Evolutionary conservation across 2,797 vertebrate genomes (phyloP), one percentile per base, ranked within the genome.

Genomic region (Liparis tanakae): DNA sequence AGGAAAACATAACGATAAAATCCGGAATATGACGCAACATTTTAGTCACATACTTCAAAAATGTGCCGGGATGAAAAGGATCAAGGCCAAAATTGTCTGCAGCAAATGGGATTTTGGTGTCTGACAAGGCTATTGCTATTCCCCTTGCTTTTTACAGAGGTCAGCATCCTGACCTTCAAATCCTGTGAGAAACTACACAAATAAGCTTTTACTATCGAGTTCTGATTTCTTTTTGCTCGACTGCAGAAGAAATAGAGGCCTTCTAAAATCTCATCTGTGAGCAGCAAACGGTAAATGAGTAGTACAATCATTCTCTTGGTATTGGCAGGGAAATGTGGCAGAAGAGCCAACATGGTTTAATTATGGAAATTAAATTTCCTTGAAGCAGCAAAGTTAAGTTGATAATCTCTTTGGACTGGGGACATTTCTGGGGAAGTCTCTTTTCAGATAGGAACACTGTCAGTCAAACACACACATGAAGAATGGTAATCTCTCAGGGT

Each of bases 351-450:
- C 76, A 44, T 84, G 81, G 85, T 92, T 93, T 93, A 92, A 93
- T 94, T 94, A 94, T 92, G 92, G 88, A 94, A 94, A 94, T 93
- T 72, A 93, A 84, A 92, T 88, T 55, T 93, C 87, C 86, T 90
- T 87, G 86, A 91, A 90, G 90, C 89, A 87, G 89, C 90, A 91
- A 93, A 94, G 88, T 94, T 91, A 91, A 89, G 91, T 87, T 92
- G 86, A 94, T 94, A 94, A 94, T 94, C 89, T 93, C 85, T 90
- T 88, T 88, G 85, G 90, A 93, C 87, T 84, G 83, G 86, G 87
- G 84, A 92, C 88, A 90, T 88, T 91, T 89, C 76, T 86, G 83
- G 67, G 73, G 82, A 85, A 81, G 84, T 84, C 81, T 84, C 76
- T 85, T 84, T 85, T 83, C 78, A 83, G 89, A 90, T 89, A 88